Base-by-base conservation (phyloP, 2,888 invertebrate genomes). In the Ctenicera cuprea region DNA sequence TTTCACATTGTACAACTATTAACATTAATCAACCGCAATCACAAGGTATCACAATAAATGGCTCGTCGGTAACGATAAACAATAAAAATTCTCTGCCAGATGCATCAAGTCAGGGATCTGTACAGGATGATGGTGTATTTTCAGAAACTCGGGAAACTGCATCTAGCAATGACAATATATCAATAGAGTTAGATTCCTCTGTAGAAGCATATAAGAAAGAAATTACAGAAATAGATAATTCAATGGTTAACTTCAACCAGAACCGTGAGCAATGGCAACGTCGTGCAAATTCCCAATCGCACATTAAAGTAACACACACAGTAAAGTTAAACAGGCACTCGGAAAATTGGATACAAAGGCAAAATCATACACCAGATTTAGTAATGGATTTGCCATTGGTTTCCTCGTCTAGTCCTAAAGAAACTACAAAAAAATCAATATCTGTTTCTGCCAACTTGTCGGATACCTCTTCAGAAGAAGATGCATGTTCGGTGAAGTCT, bases 371-470 rank as follows among this genome's bases (percentile, higher is more conserved):
- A 33, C 95, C 95, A 1, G 95, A 95, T 88, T 89, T 95, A 71
- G 95, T 95, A 77, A 93, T 95, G 92, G 95, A 94, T 87, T 88
- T 95, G 80, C 95, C 95, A n/a, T 87, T 92, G 77, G 87, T 84
- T 78, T 88, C 84, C 18, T 83, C 81, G 65, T 83, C 84, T 16
- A 86, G 85, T 78, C 85, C 85, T 1, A 86, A 87, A 73, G 85
- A 86, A 63, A 80, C 77, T 22, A 79, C 82, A 12, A 87, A 88
- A 45, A 86, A 86, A 71, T 82, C 85, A 0, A 81, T 84, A 37
- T 81, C 81, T 57, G 81, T 81, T 41, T 79, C 81, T 50, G 81
- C 85, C 14, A 87, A 86, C 77, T 84, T 83, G n/a, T 82, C 85
- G 9, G 86, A 86, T 48, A 87, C 86, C 0, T 76, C 78, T 9